A percentile compares a stretch with the other conserved stretches of the same genome.
Conservation (phyloP, 2,888 invertebrate genomes). For the Cryptus armator region DNA sequence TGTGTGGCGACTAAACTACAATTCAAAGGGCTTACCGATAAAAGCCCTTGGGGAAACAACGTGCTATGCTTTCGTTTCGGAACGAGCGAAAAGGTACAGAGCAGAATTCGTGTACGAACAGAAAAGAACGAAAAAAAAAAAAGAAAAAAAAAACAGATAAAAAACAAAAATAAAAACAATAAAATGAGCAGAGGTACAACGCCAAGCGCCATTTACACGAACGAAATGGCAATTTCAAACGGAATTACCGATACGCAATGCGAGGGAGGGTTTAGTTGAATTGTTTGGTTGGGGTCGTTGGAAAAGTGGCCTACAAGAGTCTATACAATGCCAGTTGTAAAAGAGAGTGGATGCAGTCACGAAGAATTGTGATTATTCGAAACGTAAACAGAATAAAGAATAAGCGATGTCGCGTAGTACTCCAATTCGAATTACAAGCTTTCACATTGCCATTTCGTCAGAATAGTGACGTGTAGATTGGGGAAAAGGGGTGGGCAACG, state of each 20-base stretch:
- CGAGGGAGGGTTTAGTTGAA: constrained; percentile 44
- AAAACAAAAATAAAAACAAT: constrained; percentile 15
- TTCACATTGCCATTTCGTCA: constrained; percentile 19
- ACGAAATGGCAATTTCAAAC: constrained; percentile 70
- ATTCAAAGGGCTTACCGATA: constrained; percentile 71
- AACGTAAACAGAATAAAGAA: constrained; percentile 51
- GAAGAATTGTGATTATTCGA: constrained; percentile 41
- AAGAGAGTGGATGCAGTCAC: background rate
- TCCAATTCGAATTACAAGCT: constrained; percentile 40
- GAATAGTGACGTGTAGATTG: background rate
- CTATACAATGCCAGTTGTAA: background rate
- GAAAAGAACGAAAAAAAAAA: constrained; percentile 30
- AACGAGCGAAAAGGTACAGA: constrained; percentile 58
- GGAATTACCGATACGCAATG: constrained; percentile 72
- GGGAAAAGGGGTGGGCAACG: constrained; percentile 40
- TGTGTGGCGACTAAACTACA: constrained; percentile 53
- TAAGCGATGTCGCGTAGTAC: constrained; percentile 15
- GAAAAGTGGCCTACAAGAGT: constrained; percentile 29
- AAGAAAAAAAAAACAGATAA: constrained; percentile 33
- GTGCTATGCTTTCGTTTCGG: constrained; percentile 67
- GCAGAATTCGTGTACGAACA: constrained; percentile 10
- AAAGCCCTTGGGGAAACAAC: constrained; percentile 70
- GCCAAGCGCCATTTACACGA: constrained; percentile 62
- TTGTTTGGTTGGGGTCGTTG: constrained; percentile 52
- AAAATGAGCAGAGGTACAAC: constrained; percentile 43